These are phyloP conservation scores for Blastobasis lacticolella DNA, from an alignment of 2,888 invertebrate genomes.

Conservation along the genomic window DNA sequence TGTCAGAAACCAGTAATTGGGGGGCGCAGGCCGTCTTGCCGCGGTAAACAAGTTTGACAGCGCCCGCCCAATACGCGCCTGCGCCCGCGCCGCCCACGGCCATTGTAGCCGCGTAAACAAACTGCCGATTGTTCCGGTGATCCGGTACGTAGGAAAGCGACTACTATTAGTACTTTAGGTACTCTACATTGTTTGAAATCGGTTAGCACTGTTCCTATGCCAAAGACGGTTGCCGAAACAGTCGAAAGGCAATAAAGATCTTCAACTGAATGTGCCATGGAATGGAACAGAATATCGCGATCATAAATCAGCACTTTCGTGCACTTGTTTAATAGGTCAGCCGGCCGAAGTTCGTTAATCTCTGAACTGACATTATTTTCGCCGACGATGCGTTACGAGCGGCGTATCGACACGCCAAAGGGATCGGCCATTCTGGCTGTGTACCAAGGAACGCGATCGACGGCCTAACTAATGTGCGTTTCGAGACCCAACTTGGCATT, in stretches of 20 bases:
- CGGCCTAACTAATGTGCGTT: slow-evolving; percentile 63
- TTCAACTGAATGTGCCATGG: no score
- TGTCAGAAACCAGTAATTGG: slow-evolving; percentile 42
- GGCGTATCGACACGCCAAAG: slow-evolving; percentile 69
- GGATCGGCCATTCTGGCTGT: slow-evolving; percentile 68
- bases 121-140: neutral
- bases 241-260: no score
- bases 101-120: slow-evolving; percentile 6
- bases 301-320: slow-evolving; percentile 30
- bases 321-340: slow-evolving; percentile 62
- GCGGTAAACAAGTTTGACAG: slow-evolving; percentile 62
- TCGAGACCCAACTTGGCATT: slow-evolving; percentile 68
- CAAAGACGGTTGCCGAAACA: no score
- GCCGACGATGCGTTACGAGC: slow-evolving; percentile 54
- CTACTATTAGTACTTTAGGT: no score
- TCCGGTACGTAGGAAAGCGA: no score
- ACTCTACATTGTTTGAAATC: no score
- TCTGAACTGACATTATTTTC: slow-evolving; percentile 71
- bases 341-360: slow-evolving; percentile 70
- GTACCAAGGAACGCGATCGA: slow-evolving; percentile 70
- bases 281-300: neutral
- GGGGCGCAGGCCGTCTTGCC: slow-evolving; percentile 39
- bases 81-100: slow-evolving; percentile 31
- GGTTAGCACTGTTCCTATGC: no score
- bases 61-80: slow-evolving; percentile 24